Percentiles rank a stretch among this genome's conserved stretches.
Evolutionary conservation across 2,113 vertebrate species (phyloP).

Genomic region (Zonotrichia leucophrys): DNA sequence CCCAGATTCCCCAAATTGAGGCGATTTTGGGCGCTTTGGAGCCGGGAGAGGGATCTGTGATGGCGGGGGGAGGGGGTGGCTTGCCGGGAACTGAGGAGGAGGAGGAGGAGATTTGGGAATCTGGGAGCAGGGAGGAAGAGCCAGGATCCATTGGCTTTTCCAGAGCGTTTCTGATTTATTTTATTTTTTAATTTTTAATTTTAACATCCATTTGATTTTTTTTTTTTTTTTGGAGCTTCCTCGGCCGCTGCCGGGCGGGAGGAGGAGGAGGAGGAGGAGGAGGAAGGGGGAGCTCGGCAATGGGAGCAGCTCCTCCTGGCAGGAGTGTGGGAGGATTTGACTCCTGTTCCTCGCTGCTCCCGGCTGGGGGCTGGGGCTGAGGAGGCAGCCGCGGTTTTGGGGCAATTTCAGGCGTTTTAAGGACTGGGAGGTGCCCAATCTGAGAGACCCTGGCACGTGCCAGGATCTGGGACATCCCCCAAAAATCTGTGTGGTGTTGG

Average conservation of each 20-base stretch:
- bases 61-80: neutral
- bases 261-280: neutral
- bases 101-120: neutral
- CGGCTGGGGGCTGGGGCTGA: neutral
- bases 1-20: neutral
- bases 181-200: neutral
- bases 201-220: neutral
- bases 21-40: neutral
- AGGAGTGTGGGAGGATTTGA: conserved; percentile 42
- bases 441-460: neutral
- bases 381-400: neutral
- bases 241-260: neutral
- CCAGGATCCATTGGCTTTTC: neutral
- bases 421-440: neutral
- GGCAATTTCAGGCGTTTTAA: neutral
- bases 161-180: neutral
- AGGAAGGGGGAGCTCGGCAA: neutral
- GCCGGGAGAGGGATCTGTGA: neutral
- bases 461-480: accelerated
- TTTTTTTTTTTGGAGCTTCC: neutral
- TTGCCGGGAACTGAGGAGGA: conserved; percentile 25
- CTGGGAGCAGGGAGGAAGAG: neutral
- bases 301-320: neutral
- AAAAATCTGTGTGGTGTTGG: neutral
- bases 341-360: conserved; percentile 8